Base-by-base conservation (phyloP, 2,888 invertebrate genomes). In the Cheilosia soror region DNA sequence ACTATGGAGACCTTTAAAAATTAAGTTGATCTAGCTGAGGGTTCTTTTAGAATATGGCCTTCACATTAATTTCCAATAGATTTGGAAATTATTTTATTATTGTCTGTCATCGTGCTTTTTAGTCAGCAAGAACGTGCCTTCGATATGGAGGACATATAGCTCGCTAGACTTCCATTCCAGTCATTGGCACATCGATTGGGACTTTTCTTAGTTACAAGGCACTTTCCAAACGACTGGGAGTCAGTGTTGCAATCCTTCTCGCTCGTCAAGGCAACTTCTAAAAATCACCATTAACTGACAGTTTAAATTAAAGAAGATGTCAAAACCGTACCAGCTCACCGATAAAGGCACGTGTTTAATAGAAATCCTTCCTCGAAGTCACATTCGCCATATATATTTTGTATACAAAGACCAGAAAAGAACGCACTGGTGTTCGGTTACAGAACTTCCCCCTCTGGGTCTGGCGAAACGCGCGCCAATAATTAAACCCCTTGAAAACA, bases 261-360 rank as follows among this genome's bases (percentile, higher is more conserved):
- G 15, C 31, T 25, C 58, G 15, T 55, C 55, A 53, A 27, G 51
- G 9, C 9, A 11, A 33, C 25, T 37, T 37, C 33, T 4, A 29
- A 65, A 66, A 62, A 66, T 60, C 73, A 53, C 53, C 42, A 68
- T 44, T 25, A 69, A 69, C 66, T 75, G 81, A 81, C 75, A 76
- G 25, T 51, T 76, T 29, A 27, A 53, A 69, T 76, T 81, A 81
- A 58, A 11, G 57, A 29, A 69, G 44, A 49, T 63, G 81, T 81
- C 76, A 81, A 81, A 75, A 81, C 63, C 81, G 11, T 63, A 75
- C 75, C 68, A 49, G 15, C 42, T 68, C 62, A 62, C 68, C 72
- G 72, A 66, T 66, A 15, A 37, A 42, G 75, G 42, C 84, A 80
- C 84, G 84, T 84, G 84, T 66, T 75, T 66, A 75, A 71, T 68